These are phyloP conservation scores for Siphamia tubifer DNA, from an alignment of 2,113 vertebrate genomes.

Conservation along the genomic window DNA sequence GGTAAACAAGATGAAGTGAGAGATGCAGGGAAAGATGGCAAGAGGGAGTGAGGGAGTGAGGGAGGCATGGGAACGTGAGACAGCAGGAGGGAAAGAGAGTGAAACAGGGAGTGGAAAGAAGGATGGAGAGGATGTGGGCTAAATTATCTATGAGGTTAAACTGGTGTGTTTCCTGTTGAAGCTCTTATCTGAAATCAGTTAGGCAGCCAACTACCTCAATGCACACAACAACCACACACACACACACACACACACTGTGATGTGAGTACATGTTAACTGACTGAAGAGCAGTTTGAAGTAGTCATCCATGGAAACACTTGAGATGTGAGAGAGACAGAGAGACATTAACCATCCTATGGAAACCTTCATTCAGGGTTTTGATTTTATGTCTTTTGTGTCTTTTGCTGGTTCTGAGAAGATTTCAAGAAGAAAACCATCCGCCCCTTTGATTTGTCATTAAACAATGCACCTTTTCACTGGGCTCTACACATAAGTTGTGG, in stretches of 20 bases:
- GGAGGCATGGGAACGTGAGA: background rate
- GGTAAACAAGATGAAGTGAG: conserved; percentile 34
- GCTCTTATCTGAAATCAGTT: conserved; percentile 55
- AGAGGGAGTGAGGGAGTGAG: background rate
- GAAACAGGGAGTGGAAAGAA: background rate
- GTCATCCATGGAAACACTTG: background rate
- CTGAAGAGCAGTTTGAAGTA: background rate
- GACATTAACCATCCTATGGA: background rate
- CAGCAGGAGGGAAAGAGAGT: background rate
- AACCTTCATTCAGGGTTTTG: background rate
- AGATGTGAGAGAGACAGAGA: background rate
- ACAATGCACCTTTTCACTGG: too few species aligned
- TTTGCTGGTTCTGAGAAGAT: background rate
- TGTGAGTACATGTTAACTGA: background rate
- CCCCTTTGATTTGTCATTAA: background rate
- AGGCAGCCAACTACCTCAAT: conserved; percentile 5
- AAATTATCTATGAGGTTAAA: conserved; percentile 68
- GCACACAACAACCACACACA: conserved; percentile 21
- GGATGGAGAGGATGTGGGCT: conserved; percentile 41
- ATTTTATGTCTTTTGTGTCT: background rate
- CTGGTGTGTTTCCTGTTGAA: conserved; percentile 60
- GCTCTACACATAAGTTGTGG: too few species aligned
- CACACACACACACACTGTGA: background rate
- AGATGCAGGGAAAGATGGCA: conserved; percentile 1
- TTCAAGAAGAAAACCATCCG: background rate